Conservation (phyloP, 2,888 invertebrate genomes). For the Mythimna ferrago region DNA sequence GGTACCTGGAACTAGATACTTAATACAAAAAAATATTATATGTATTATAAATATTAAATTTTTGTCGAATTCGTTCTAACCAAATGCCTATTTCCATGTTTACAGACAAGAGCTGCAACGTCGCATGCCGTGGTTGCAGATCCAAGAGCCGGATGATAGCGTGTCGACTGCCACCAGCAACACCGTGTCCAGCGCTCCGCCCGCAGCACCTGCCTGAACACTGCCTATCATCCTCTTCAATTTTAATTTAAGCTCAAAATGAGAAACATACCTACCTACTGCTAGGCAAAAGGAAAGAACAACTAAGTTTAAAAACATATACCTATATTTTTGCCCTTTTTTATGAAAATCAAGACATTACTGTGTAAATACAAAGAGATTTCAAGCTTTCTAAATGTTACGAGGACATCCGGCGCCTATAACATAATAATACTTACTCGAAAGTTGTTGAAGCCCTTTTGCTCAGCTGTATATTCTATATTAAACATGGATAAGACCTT, state of each 20-base stretch:
- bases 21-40: neutral
- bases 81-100: constrained; percentile 15
- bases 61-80: neutral
- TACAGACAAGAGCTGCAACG: constrained; percentile 94
- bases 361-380: neutral
- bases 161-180: constrained; percentile 90
- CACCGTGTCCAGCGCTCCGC: constrained; percentile 79
- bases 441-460: neutral
- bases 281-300: neutral
- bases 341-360: neutral
- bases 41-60: neutral
- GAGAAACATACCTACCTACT: constrained; percentile 15
- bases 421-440: neutral
- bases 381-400: neutral
- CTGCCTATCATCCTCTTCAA: neutral
- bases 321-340: neutral
- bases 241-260: constrained; percentile 59
- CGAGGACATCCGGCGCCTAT: neutral
- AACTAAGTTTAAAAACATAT: neutral
- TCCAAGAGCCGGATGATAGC: constrained; percentile 92
- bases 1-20: constrained; percentile 82
- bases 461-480: neutral
- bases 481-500: neutral
- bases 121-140: constrained; percentile 95
- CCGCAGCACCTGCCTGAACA: constrained; percentile 77